Conservation (phyloP, 1,140 invertebrate species). For the Psilanteris sp. region DNA sequence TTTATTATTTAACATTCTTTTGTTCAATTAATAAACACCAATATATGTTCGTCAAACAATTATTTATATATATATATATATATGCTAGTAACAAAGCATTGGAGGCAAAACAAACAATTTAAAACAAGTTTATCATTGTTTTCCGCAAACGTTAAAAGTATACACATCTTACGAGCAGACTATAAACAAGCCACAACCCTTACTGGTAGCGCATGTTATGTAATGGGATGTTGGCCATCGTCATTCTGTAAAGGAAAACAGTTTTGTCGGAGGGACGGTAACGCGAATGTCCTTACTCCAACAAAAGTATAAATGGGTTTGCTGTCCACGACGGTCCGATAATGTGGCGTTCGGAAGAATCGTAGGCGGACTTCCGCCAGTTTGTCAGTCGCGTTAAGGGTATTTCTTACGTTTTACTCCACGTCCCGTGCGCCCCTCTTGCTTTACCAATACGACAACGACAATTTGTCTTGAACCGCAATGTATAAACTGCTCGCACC, state of each 20-base stretch:
- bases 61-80: no score
- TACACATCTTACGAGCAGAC: slow-evolving; percentile 13
- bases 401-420: slow-evolving; percentile 49
- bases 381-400: slow-evolving; percentile 74
- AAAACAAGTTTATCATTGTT: slow-evolving; percentile 11
- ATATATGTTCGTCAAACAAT: no score
- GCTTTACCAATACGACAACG: slow-evolving; percentile 58
- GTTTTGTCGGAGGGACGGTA: slow-evolving; percentile 38
- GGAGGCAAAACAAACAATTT: slow-evolving; percentile 16
- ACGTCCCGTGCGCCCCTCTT: slow-evolving; percentile 21
- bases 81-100: no score
- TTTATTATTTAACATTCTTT: no score
- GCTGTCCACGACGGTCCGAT: slow-evolving; percentile 76
- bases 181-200: slow-evolving; percentile 38
- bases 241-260: slow-evolving; percentile 51
- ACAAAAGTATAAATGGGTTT: slow-evolving; percentile 73
- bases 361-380: slow-evolving; percentile 72
- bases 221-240: slow-evolving; percentile 43
- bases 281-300: slow-evolving; percentile 13
- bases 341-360: slow-evolving; percentile 73
- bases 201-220: slow-evolving; percentile 18
- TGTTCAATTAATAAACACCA: no score
- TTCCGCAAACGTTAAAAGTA: slow-evolving; percentile 14
- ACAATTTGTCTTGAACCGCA: slow-evolving; percentile 75
- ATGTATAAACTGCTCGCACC: slow-evolving; percentile 74